Evolutionary conservation across 2,113 vertebrate genomes (phyloP).

Genomic region (Sapayoa aenigma): DNA sequence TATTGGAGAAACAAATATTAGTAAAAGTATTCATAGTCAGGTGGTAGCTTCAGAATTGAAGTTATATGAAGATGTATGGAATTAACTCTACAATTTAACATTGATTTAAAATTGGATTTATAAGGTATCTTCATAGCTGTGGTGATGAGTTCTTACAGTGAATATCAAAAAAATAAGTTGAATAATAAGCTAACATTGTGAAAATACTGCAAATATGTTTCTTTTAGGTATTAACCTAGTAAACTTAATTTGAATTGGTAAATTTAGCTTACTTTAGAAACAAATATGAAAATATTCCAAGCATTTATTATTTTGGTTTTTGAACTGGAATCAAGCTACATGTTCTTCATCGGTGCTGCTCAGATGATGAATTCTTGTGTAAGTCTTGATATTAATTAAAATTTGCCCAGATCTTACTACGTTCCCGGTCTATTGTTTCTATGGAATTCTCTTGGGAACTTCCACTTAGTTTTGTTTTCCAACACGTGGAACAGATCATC

Average conservation of each 20-base stretch:
- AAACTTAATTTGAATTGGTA: background rate
- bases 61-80: background rate
- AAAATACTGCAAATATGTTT: background rate
- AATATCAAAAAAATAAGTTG: background rate
- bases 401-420: background rate
- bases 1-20: background rate
- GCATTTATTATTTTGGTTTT: background rate
- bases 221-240: background rate
- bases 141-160: background rate
- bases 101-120: background rate
- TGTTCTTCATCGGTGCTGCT: background rate
- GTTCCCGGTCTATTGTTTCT: background rate
- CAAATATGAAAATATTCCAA: background rate
- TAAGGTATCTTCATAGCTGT: background rate
- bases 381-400: background rate
- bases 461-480: background rate
- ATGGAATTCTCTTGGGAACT: background rate
- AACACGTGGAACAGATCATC: background rate
- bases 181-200: background rate
- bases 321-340: background rate
- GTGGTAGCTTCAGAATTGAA: background rate
- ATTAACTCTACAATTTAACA: background rate
- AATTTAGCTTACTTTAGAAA: background rate
- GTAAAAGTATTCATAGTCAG: background rate
- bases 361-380: background rate